phyloP scores from a whole-genome alignment of 53 echinoderm and acorn worm genomes.

The Mesocentrotus franciscanus region DNA sequence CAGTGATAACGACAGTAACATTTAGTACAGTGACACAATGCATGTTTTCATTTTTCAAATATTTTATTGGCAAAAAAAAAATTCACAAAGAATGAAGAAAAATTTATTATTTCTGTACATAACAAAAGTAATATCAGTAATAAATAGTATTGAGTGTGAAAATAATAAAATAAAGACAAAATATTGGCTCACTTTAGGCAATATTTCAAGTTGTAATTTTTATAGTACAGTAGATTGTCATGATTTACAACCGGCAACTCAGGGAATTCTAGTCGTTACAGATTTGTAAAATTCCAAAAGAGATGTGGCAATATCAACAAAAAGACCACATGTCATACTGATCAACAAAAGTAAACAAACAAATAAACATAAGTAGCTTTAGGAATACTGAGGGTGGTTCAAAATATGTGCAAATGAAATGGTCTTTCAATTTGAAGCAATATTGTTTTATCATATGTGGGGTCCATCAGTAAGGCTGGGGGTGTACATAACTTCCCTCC shows the following conservation, averaged over 20 bases:
- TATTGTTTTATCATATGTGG: not conserved
- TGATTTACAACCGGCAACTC: too few species aligned
- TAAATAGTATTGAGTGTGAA: too few species aligned
- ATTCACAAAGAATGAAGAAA: not conserved
- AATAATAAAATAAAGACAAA: too few species aligned
- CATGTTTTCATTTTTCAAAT: not conserved
- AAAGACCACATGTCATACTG: too few species aligned
- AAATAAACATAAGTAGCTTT: not conserved
- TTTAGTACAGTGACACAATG: not conserved
- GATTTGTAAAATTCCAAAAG: too few species aligned
- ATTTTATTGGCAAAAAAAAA: constrained; percentile 22
- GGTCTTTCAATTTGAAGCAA: not conserved
- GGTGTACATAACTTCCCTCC: too few species aligned
- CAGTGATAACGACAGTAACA: too few species aligned
- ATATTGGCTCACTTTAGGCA: too few species aligned
- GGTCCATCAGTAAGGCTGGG: not conserved
- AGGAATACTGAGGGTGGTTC: not conserved
- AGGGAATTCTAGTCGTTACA: too few species aligned
- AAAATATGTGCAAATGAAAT: not conserved
- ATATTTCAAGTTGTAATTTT: too few species aligned
- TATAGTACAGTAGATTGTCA: too few species aligned
- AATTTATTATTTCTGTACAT: not conserved
- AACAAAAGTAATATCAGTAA: not conserved
- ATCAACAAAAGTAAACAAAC: not conserved
- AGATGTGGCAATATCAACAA: too few species aligned